Percentiles rank a stretch among this genome's conserved stretches.
phyloP scores from a whole-genome alignment of 2,888 invertebrate species.

The Dyspetes luteomarginatus region DNA sequence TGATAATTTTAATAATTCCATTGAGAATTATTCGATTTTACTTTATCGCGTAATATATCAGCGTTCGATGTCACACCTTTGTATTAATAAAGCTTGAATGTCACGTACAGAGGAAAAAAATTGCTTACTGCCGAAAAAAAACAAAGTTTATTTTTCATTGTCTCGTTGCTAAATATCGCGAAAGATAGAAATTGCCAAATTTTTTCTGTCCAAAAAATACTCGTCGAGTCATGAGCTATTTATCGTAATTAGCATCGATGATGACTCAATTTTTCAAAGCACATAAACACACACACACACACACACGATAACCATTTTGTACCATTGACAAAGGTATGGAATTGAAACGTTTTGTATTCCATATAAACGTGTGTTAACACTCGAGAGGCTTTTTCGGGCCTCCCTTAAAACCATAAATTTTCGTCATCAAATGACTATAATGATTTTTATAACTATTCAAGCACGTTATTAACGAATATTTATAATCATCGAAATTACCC shows the following conservation, averaged over 20 bases:
- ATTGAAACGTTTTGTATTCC: slow-evolving; percentile 78
- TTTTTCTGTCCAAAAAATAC: neutral
- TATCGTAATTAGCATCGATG: slow-evolving; percentile 13
- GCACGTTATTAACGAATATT: slow-evolving; percentile 41
- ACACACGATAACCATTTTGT: slow-evolving; percentile 71
- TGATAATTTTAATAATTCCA: slow-evolving; percentile 20
- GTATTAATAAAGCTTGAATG: neutral
- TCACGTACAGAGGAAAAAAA: slow-evolving; percentile 5
- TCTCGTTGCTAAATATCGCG: neutral
- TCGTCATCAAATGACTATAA: slow-evolving; percentile 81
- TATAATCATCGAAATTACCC: slow-evolving; percentile 40
- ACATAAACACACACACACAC: neutral
- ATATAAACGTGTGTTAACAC: slow-evolving; percentile 70
- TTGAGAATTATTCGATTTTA: neutral
- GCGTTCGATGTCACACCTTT: neutral
- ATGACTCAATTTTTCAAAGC: slow-evolving; percentile 33
- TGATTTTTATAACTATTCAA: slow-evolving; percentile 71
- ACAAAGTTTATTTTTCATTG: slow-evolving; percentile 1
- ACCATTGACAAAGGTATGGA: slow-evolving; percentile 75
- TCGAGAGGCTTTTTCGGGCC: slow-evolving; percentile 69
- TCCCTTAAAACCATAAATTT: slow-evolving; percentile 70
- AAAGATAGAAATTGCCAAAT: neutral
- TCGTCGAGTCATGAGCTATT: neutral
- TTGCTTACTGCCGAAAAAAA: slow-evolving; percentile 19
- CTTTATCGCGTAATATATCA: neutral